Evolutionary conservation across 2,113 vertebrate species (phyloP).

Genomic region (Triplophysa siluroides): DNA sequence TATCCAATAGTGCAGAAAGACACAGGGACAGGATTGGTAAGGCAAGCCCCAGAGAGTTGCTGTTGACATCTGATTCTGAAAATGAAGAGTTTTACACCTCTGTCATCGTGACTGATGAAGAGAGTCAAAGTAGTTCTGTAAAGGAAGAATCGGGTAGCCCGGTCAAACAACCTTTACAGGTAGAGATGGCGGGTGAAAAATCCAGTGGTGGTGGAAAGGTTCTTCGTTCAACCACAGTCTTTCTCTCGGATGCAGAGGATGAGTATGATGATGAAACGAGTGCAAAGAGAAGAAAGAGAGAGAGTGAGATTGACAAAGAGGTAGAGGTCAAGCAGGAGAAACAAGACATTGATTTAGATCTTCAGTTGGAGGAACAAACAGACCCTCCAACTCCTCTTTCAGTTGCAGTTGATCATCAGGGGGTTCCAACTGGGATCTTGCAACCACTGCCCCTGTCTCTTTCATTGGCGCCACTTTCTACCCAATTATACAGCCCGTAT

Average conservation of each 20-base stretch:
- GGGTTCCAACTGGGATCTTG: slow-evolving; percentile 61
- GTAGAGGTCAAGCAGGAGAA: slow-evolving; percentile 71
- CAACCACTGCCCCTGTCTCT: slow-evolving; percentile 71
- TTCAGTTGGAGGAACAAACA: slow-evolving; percentile 75
- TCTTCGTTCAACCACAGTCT: slow-evolving; percentile 76
- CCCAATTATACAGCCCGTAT: slow-evolving; percentile 74
- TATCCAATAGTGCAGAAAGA: slow-evolving; percentile 67
- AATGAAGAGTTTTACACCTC: slow-evolving; percentile 76
- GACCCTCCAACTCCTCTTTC: slow-evolving; percentile 71
- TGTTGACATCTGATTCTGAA: slow-evolving; percentile 77
- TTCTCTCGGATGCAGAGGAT: slow-evolving; percentile 78
- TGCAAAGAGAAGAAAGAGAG: slow-evolving; percentile 66
- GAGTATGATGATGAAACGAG: slow-evolving; percentile 74
- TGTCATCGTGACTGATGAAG: slow-evolving; percentile 76
- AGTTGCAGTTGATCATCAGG: slow-evolving; percentile 57
- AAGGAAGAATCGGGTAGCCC: slow-evolving; percentile 67
- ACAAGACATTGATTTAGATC: slow-evolving; percentile 71
- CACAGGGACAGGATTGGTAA: slow-evolving; percentile 54
- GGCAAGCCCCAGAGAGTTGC: slow-evolving; percentile 64
- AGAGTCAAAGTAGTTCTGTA: slow-evolving; percentile 69
- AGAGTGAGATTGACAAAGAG: slow-evolving; percentile 66
- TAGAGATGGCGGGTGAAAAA: slow-evolving; percentile 60
- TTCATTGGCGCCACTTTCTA: slow-evolving; percentile 71
- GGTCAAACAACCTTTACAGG: slow-evolving; percentile 61
- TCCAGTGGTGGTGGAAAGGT: slow-evolving; percentile 72